Percentiles rank a stretch among this genome's conserved stretches.
Evolutionary conservation across 2,797 vertebrate genomes (phyloP).

Genomic region (Phalloptychus januarius): DNA sequence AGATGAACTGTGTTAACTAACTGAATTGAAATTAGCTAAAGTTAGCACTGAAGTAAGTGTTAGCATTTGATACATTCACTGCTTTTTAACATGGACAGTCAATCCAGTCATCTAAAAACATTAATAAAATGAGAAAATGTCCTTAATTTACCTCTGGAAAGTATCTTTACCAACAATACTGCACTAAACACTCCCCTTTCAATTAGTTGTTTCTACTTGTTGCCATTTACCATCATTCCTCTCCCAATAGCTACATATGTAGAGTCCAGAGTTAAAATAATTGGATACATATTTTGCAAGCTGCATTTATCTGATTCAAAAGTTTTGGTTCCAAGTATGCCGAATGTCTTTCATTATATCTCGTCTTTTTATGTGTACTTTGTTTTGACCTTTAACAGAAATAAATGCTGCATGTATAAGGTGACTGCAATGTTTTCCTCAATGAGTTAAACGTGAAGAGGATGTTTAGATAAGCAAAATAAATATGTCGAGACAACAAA

Average conservation of each 20-base stretch:
- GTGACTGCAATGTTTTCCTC: not conserved
- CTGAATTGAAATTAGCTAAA: not conserved
- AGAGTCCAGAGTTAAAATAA: not conserved
- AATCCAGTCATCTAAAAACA: not conserved
- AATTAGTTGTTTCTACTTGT: too few relatives aligned
- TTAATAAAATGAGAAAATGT: not conserved
- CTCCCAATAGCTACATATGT: not conserved
- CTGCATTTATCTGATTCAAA: not conserved
- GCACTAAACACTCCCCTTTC: not conserved
- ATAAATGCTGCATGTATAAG: not conserved
- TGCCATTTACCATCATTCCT: too few relatives aligned
- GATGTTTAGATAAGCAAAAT: not conserved
- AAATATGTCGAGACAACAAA: not conserved
- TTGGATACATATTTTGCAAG: not conserved
- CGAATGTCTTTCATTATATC: not conserved
- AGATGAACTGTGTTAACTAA: not conserved
- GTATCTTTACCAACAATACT: not conserved
- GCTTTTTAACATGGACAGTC: not conserved
- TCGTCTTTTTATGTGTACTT: too few relatives aligned
- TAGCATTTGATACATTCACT: not conserved
- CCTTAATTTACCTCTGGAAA: not conserved
- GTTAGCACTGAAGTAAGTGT: not conserved
- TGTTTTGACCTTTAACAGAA: not conserved
- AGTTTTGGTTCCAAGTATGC: not conserved
- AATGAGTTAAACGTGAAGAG: not conserved